A percentile compares a stretch with the other conserved stretches of the same genome.
phyloP scores from a whole-genome alignment of 2,113 vertebrate genomes.

The Aptenodytes patagonicus region DNA sequence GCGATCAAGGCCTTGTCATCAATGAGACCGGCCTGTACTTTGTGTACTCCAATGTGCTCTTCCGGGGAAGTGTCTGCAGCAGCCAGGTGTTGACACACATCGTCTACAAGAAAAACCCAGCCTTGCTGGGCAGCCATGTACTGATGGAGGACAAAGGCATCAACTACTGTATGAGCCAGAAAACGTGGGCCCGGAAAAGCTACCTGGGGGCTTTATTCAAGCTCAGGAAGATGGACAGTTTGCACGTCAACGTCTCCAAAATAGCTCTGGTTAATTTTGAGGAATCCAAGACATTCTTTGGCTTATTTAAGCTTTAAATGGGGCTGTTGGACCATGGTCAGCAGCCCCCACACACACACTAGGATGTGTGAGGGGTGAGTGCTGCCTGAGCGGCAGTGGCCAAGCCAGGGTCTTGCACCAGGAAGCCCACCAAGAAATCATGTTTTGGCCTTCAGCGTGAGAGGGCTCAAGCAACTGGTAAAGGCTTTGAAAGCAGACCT shows the following conservation, averaged over 20 bases:
- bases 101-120: slow-evolving; percentile 70
- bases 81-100: slow-evolving; percentile 64
- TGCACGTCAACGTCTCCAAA: slow-evolving; percentile 75
- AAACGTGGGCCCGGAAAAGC: slow-evolving; percentile 72
- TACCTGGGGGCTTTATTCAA: slow-evolving; percentile 75
- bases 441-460: neutral
- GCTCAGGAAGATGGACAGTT: slow-evolving; percentile 65
- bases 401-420: neutral
- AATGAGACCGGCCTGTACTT: slow-evolving; percentile 83
- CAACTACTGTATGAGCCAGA: slow-evolving; percentile 44
- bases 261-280: slow-evolving; percentile 68
- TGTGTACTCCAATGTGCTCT: slow-evolving; percentile 83
- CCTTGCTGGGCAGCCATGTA: slow-evolving; percentile 41
- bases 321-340: rapidly evolving
- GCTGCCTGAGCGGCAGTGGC: neutral
- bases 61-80: slow-evolving; percentile 73
- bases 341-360: rapidly evolving
- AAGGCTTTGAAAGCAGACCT: neutral
- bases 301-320: slow-evolving; percentile 75
- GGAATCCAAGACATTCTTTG: slow-evolving; percentile 79
- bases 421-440: neutral
- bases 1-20: slow-evolving; percentile 74
- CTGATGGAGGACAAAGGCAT: slow-evolving; percentile 74
- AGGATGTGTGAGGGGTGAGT: rapidly evolving
- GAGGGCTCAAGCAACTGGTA: neutral